Evolutionary conservation across 2,797 vertebrate species (phyloP).

Genomic region (Atherinosoma microstoma): DNA sequence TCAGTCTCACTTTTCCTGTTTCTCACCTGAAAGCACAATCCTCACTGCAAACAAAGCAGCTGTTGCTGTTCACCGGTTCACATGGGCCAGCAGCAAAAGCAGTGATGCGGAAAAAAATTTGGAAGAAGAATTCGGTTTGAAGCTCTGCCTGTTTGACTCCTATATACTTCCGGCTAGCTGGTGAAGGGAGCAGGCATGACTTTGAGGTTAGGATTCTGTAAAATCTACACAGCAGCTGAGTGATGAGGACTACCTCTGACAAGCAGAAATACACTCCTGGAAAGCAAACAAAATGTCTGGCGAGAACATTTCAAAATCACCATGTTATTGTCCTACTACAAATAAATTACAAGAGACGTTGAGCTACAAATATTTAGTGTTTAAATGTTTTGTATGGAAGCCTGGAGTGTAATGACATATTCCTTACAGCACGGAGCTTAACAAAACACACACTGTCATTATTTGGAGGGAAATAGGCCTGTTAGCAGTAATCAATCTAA

Average conservation of each 20-base stretch:
- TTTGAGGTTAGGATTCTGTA: conserved; percentile 28
- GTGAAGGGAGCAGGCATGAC: conserved; percentile 7
- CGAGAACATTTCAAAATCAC: background rate
- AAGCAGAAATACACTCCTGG: conserved; percentile 1
- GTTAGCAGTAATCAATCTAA: conserved; percentile 36
- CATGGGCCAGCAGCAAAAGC: background rate
- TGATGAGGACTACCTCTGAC: conserved; percentile 34
- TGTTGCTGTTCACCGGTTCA: conserved; percentile 1
- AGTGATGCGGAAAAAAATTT: conserved; percentile 25
- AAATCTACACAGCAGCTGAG: conserved; percentile 19
- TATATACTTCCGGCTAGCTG: conserved; percentile 19
- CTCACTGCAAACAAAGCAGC: conserved; percentile 4
- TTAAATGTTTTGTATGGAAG: background rate
- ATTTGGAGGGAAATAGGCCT: conserved; percentile 21
- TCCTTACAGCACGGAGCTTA: conserved; percentile 16
- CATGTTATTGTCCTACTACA: background rate
- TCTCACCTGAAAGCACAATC: conserved; percentile 21
- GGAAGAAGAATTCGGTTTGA: conserved; percentile 15
- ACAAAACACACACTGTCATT: conserved; percentile 26
- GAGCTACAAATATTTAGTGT: background rate
- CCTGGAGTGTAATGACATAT: conserved; percentile 1
- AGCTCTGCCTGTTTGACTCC: conserved; percentile 19
- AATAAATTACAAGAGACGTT: conserved; percentile 6
- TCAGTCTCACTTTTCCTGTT: conserved; percentile 21
- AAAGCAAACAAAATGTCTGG: conserved; percentile 8